phyloP scores from a whole-genome alignment of 2,888 invertebrate species.

The Mesochorus sp. region DNA sequence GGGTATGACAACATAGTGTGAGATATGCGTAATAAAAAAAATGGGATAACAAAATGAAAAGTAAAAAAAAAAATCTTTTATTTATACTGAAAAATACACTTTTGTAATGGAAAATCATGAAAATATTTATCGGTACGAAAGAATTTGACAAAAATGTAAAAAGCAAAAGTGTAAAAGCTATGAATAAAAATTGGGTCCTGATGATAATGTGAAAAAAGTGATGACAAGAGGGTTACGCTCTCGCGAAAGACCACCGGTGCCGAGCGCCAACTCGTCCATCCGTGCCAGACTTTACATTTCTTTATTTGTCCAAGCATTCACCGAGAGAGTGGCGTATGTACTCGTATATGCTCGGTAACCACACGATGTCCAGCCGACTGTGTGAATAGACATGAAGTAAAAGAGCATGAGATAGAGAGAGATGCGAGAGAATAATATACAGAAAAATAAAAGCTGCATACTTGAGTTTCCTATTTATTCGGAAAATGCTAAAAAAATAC shows the following conservation, averaged over 20 bases:
- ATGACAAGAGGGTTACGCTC: slow-evolving; percentile 38
- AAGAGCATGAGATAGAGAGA: background rate
- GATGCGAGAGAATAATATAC: background rate
- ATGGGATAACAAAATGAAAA: background rate
- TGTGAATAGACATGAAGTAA: slow-evolving; percentile 1
- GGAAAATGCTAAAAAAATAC: slow-evolving; percentile 27
- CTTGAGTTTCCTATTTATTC: background rate
- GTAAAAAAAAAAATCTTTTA: background rate
- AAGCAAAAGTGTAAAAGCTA: background rate
- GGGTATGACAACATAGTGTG: background rate
- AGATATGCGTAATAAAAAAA: background rate
- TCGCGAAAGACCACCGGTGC: slow-evolving; percentile 30
- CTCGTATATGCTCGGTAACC: slow-evolving; percentile 20
- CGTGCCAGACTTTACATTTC: slow-evolving; percentile 69
- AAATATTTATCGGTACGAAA: slow-evolving; percentile 2
- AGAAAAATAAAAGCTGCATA: background rate
- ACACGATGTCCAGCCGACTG: background rate
- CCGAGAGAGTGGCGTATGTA: slow-evolving; percentile 37
- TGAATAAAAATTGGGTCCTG: background rate
- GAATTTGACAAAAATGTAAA: background rate
- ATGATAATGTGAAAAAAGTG: slow-evolving; percentile 30
- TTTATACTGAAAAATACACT: background rate
- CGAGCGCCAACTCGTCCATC: slow-evolving; percentile 51
- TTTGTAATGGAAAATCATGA: background rate
- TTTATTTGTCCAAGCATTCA: slow-evolving; percentile 67